Base-by-base conservation (phyloP, 2,113 vertebrate species). In the Scartelaos histophorus region DNA sequence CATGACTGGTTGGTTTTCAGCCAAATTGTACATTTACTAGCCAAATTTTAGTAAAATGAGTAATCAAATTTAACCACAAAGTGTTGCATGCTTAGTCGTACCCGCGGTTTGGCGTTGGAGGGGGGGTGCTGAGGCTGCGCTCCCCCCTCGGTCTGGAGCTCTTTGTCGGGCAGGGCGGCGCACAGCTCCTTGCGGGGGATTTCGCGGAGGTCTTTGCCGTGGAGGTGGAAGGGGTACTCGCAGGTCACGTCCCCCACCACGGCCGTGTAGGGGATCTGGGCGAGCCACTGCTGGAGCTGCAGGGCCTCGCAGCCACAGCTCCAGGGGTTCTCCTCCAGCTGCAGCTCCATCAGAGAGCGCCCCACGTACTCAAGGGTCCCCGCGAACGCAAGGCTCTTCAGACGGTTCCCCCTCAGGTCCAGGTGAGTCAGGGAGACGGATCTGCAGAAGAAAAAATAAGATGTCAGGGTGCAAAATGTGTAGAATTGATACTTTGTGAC, bases 241-340 rank as follows among this genome's bases (percentile, higher is more conserved):
- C 98, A 99, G 56, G 96, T 98, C 76, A 99, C 97, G 64, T 99
- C 97, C 46, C 98, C 98, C 35, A 99, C 98, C 45, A 99, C 94
- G 0, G 96, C 97, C 0, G 98, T 98, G 89, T 98, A 98, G 29
- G 97, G 97, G 74, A 99, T 98, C 78, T 95, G 95, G 70, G 97
- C 95, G 85, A 99, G 90, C 97, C 97, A 99, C 73, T 94, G 95
- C 89, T 97, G 97, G 5, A 99, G 89, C 81, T 97, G 96, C 74
- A 98, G 94, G 0, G 97, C 95, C 80, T 99, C 97, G 12, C 98
- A 99, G 0, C 95, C 96, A 64, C 98, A 99, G 90, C 97, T 98
- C 98, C 98, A 99, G 0, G 97, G 97, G 88, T 99, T 99, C 90
- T 99, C 98, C 90, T 98, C 97, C 80, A 99, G 91, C 93, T 99